phyloP scores from a whole-genome alignment of 1,140 invertebrate species.

The Caenorhabditis tropicalis region DNA sequence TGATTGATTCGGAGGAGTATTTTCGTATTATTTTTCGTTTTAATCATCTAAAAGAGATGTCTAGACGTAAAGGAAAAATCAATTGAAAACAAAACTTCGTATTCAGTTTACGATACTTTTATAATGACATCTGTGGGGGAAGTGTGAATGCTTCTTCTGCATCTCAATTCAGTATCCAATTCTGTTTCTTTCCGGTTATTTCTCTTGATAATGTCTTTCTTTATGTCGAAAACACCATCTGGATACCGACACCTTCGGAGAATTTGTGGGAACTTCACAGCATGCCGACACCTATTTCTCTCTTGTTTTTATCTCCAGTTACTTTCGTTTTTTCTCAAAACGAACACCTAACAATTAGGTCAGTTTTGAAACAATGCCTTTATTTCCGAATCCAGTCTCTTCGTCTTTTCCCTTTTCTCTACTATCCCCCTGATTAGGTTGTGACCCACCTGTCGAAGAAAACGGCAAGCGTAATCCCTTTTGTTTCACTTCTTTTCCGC shows the following conservation, averaged over 20 bases:
- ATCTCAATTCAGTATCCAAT: neutral
- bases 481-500: constrained; percentile 1
- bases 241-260: neutral
- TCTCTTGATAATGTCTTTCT: constrained; percentile 11
- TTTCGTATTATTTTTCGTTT: too few relatives aligned
- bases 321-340: neutral
- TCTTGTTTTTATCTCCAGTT: neutral
- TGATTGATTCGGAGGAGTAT: neutral
- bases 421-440: constrained; percentile 14
- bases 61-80: too few relatives aligned
- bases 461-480: constrained; percentile 26
- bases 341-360: constrained; percentile 38
- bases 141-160: neutral
- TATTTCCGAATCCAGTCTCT: constrained; percentile 5
- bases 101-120: neutral
- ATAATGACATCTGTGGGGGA: neutral
- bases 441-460: constrained; percentile 3
- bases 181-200: neutral
- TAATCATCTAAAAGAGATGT: too few relatives aligned
- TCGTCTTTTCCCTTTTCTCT: neutral
- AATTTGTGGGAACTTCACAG: neutral
- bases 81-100: too few relatives aligned
- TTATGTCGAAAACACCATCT: constrained; percentile 38
- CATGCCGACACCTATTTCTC: constrained; percentile 3
- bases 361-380: constrained; percentile 32